phyloP scores from a whole-genome alignment of 2,888 invertebrate genomes.

The Eupithecia centaureata region DNA sequence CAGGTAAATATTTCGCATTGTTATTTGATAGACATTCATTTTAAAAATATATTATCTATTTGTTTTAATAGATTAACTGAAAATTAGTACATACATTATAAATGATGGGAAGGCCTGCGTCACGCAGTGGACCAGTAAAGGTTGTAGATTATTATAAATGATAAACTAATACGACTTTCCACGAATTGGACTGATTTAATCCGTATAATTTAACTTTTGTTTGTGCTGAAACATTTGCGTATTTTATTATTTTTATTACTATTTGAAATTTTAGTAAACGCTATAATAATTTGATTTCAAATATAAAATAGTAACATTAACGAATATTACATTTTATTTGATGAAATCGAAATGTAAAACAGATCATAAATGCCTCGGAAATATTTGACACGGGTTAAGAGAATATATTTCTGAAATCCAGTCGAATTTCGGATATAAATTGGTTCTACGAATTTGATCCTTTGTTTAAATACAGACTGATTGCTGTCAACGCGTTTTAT shows the following conservation, averaged over 20 bases:
- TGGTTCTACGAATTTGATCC: slow-evolving; percentile 26
- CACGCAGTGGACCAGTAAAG: too few species aligned
- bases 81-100: too few species aligned
- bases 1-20: neutral
- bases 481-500: slow-evolving; percentile 19
- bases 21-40: too few species aligned
- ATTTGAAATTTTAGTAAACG: neutral
- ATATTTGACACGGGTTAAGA: slow-evolving; percentile 23
- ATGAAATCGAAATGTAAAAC: neutral
- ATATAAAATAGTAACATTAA: neutral
- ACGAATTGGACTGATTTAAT: neutral
- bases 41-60: too few species aligned
- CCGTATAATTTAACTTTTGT: neutral
- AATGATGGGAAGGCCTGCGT: too few species aligned
- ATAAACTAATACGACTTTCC: neutral
- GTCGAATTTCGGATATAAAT: slow-evolving; percentile 29
- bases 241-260: neutral
- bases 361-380: slow-evolving; percentile 16
- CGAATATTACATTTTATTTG: neutral
- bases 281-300: too few species aligned
- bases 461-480: slow-evolving; percentile 35
- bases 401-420: too few species aligned
- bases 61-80: too few species aligned
- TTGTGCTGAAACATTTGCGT: neutral
- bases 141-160: too few species aligned